Evolutionary conservation across 2,888 invertebrate genomes (phyloP).

Genomic region (Gandaritis pyraliata): DNA sequence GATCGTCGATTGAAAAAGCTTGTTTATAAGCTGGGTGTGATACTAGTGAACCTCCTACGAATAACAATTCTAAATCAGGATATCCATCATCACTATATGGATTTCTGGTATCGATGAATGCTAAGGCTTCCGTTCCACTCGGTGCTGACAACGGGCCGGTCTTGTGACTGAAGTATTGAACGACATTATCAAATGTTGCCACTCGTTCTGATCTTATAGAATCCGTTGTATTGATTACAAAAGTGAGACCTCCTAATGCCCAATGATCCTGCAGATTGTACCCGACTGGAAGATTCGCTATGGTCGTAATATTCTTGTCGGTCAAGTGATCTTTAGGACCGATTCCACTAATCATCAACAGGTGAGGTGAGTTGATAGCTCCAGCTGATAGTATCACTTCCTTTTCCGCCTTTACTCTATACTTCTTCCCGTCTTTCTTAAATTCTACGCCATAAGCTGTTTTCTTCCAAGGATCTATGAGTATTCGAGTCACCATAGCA

Average conservation of each 20-base stretch:
- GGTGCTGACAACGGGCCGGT: conserved; percentile 70
- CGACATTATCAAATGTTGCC: conserved; percentile 64
- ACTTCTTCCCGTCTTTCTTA: conserved; percentile 75
- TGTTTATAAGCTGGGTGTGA: conserved; percentile 64
- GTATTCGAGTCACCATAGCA: conserved; percentile 84
- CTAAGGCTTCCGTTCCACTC: conserved; percentile 76
- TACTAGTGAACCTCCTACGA: conserved; percentile 79
- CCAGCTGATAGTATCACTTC: conserved; percentile 93
- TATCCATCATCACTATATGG: conserved; percentile 71
- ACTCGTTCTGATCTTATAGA: conserved; percentile 86
- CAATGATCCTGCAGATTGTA: conserved; percentile 92
- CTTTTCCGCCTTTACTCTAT: conserved; percentile 77
- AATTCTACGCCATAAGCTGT: conserved; percentile 85
- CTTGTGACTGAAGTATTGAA: conserved; percentile 80
- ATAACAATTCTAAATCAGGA: conserved; percentile 85
- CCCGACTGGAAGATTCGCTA: conserved; percentile 87
- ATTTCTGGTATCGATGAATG: conserved; percentile 82
- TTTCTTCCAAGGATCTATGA: conserved; percentile 79
- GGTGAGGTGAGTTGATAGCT: conserved; percentile 90
- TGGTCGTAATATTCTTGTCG: conserved; percentile 82
- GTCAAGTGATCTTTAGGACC: conserved; percentile 86
- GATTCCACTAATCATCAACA: conserved; percentile 92
- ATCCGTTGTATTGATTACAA: conserved; percentile 87
- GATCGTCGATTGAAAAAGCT: conserved; percentile 67
- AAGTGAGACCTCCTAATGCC: conserved; percentile 88